Percentiles rank a stretch among this genome's conserved stretches.
Conservation (phyloP, 2,888 invertebrate genomes). For the Trachelus troglodyta region DNA sequence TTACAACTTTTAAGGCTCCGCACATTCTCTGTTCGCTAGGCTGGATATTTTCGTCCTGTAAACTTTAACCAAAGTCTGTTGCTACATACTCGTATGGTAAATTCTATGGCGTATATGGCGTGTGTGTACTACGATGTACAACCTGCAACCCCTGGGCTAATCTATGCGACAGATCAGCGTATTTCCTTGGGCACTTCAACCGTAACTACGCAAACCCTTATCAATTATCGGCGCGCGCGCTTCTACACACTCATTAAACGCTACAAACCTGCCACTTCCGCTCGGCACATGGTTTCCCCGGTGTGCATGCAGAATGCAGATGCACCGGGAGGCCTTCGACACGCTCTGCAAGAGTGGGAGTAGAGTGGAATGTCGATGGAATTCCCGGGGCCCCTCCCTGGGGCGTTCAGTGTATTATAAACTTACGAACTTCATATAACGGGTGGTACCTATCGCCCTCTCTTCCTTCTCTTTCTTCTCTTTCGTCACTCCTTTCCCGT, state of each 20-base stretch:
- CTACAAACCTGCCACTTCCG: conserved; percentile 24
- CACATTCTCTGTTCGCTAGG: no score
- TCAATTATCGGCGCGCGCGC: conserved; percentile 12
- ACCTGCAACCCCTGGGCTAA: no score
- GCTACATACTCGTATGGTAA: no score
- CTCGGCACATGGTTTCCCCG: conserved; percentile 32
- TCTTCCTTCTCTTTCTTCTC: background rate
- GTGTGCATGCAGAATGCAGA: conserved; percentile 29
- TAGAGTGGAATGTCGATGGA: conserved; percentile 46
- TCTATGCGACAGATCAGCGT: no score
- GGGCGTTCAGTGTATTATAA: conserved; percentile 45
- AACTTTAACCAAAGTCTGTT: no score
- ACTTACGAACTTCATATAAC: conserved; percentile 28
- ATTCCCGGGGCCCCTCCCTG: conserved; percentile 42
- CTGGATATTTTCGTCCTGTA: no score
- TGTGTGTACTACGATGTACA: no score
- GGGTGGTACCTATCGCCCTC: background rate
- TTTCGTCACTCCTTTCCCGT: no score
- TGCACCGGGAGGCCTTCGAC: conserved; percentile 33
- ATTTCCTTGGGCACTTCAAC: no score
- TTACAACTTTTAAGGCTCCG: no score
- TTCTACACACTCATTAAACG: conserved; percentile 28
- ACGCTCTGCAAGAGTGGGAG: conserved; percentile 38
- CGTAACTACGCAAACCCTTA: background rate
- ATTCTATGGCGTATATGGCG: no score